A percentile compares a stretch with the other conserved stretches of the same genome.
Evolutionary conservation across 2,797 vertebrate species (phyloP).

Genomic region (Mycteria americana): DNA sequence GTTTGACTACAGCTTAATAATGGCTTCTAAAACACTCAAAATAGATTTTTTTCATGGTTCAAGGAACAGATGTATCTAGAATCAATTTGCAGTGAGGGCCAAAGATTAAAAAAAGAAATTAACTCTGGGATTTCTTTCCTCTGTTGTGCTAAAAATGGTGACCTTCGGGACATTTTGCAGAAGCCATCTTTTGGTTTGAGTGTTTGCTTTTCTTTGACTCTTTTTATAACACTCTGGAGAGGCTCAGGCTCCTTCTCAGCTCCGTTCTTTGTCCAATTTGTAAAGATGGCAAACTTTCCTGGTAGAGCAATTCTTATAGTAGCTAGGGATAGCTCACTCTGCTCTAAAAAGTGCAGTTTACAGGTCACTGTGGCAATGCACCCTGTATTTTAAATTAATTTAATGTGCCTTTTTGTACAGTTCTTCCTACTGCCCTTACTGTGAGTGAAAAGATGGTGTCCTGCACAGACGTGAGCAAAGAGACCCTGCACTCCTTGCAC

Average conservation of each 20-base stretch:
- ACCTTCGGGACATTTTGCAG: neutral
- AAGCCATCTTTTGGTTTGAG: neutral
- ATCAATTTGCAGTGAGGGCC: neutral
- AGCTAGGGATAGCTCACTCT: neutral
- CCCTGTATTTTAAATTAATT: neutral
- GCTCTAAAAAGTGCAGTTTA: neutral
- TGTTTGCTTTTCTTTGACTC: neutral
- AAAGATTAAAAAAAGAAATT: neutral
- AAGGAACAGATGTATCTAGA: neutral
- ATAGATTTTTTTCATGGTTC: neutral
- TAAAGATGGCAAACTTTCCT: neutral
- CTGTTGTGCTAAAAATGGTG: accelerated
- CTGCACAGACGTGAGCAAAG: no score
- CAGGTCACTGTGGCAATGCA: neutral
- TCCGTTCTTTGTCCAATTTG: neutral
- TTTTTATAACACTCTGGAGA: neutral
- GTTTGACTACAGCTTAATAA: neutral
- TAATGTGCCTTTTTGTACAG: neutral
- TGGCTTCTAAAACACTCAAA: neutral
- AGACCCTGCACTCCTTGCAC: no score
- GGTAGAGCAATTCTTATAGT: neutral
- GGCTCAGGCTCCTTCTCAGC: neutral
- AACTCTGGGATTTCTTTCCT: neutral
- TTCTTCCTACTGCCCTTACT: neutral
- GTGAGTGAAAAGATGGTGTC: accelerated